A percentile compares a stretch with the other conserved stretches of the same genome.
Evolutionary conservation across 2,797 vertebrate genomes (phyloP).

Genomic region (Pagetopsis macropterus): DNA sequence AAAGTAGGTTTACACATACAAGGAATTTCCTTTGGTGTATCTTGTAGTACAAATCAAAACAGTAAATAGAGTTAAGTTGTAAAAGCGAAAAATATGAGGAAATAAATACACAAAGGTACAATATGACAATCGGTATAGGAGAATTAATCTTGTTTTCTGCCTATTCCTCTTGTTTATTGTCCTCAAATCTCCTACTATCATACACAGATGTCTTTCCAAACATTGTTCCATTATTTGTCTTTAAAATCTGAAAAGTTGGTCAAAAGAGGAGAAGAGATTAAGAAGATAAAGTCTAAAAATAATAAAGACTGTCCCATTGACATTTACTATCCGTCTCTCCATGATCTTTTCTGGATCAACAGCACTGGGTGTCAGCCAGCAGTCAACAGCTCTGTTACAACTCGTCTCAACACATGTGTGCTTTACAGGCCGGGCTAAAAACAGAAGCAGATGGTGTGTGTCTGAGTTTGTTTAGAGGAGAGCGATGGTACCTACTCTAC

Average conservation of each 20-base stretch:
- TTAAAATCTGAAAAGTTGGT: background rate
- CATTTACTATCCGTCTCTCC: background rate
- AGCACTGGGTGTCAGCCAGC: constrained; percentile 3
- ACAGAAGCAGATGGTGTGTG: constrained; percentile 53
- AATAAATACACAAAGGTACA: too few relatives aligned
- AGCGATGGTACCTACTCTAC: background rate
- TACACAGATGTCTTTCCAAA: background rate
- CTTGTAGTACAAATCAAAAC: too few relatives aligned
- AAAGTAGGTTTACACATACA: too few relatives aligned
- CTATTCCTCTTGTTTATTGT: background rate
- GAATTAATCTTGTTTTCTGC: constrained; percentile 17
- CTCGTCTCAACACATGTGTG: constrained; percentile 32
- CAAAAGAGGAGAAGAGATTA: background rate
- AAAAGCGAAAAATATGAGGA: too few relatives aligned
- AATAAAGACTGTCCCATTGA: background rate
- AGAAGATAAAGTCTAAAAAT: background rate
- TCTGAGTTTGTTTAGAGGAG: constrained; percentile 20
- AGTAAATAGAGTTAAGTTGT: too few relatives aligned
- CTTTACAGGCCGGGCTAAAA: constrained; percentile 38
- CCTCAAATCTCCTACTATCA: background rate
- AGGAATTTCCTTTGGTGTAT: too few relatives aligned
- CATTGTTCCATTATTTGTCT: background rate
- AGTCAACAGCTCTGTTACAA: constrained; percentile 35
- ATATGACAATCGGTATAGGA: too few relatives aligned
- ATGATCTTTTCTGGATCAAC: background rate